Percentiles rank a stretch among this genome's conserved stretches.
Conservation (phyloP, 2,113 vertebrate genomes). For the Poecile atricapillus region DNA sequence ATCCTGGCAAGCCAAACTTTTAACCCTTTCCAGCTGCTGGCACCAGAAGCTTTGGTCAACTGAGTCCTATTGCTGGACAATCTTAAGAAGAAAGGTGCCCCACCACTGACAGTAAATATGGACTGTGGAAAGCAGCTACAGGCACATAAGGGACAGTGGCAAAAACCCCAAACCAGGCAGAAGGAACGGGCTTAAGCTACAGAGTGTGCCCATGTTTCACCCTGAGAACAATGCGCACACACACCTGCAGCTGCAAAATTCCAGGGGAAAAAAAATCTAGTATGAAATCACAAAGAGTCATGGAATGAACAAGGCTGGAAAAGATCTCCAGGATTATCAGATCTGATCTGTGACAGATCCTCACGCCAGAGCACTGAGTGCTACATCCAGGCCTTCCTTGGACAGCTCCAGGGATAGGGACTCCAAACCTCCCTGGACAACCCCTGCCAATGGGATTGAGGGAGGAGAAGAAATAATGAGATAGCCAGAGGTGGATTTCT, state of each 20-base stretch:
- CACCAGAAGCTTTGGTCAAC: not conserved
- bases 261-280: not conserved
- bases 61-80: not conserved
- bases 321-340: not conserved
- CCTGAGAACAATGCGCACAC: not conserved
- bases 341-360: not conserved
- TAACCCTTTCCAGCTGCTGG: not conserved
- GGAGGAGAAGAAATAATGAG: not conserved
- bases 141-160: not conserved
- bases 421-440: not conserved
- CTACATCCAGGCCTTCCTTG: rapidly evolving
- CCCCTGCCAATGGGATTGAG: not conserved
- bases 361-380: not conserved
- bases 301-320: not conserved
- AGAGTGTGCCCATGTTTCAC: rapidly evolving
- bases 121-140: not conserved
- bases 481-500: not conserved
- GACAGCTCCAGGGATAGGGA: not conserved
- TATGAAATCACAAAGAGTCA: not conserved
- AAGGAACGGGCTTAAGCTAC: not conserved
- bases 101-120: not conserved
- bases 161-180: not conserved
- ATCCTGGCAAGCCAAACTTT: not conserved
- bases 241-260: not conserved
- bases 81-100: not conserved